Evolutionary conservation across 2,113 vertebrate species (phyloP).

Genomic region (Meles meles): DNA sequence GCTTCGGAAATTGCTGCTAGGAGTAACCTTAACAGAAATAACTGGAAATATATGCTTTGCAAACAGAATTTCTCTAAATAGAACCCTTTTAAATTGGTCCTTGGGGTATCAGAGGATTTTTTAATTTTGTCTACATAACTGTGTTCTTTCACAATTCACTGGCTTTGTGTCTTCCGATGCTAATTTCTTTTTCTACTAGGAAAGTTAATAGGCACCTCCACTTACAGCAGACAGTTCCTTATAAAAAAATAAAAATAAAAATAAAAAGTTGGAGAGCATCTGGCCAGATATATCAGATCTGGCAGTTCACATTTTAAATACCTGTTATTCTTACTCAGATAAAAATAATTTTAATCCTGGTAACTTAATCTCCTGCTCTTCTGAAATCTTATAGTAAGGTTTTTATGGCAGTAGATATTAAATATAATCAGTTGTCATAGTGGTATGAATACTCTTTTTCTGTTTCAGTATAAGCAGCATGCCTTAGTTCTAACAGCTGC

Average conservation of each 20-base stretch:
- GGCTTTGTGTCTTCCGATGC: conserved; percentile 76
- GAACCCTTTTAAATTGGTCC: conserved; percentile 64
- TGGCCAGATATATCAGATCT: conserved; percentile 75
- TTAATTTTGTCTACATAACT: conserved; percentile 74
- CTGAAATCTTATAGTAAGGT: conserved; percentile 53
- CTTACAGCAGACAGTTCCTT: conserved; percentile 61
- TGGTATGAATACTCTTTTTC: conserved; percentile 50
- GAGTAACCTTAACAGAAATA: conserved; percentile 55
- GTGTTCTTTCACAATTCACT: conserved; percentile 74
- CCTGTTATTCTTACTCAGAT: conserved; percentile 59
- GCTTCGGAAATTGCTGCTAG: conserved; percentile 33
- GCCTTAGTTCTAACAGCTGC: conserved; percentile 43
- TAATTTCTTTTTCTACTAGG: conserved; percentile 67
- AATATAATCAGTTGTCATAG: conserved; percentile 57
- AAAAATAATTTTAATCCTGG: conserved; percentile 71
- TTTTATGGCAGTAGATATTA: conserved; percentile 68
- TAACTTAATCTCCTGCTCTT: conserved; percentile 74
- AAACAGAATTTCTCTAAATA: conserved; percentile 56
- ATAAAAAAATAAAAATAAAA: conserved; percentile 55
- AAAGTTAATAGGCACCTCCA: conserved; percentile 68
- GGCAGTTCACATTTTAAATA: conserved; percentile 58
- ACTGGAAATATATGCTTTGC: conserved; percentile 47
- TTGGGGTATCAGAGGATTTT: conserved; percentile 55
- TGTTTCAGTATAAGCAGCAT: neutral
- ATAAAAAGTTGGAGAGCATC: conserved; percentile 72